Conservation (phyloP, 2,113 vertebrate genomes). For the Lanius collurio region DNA sequence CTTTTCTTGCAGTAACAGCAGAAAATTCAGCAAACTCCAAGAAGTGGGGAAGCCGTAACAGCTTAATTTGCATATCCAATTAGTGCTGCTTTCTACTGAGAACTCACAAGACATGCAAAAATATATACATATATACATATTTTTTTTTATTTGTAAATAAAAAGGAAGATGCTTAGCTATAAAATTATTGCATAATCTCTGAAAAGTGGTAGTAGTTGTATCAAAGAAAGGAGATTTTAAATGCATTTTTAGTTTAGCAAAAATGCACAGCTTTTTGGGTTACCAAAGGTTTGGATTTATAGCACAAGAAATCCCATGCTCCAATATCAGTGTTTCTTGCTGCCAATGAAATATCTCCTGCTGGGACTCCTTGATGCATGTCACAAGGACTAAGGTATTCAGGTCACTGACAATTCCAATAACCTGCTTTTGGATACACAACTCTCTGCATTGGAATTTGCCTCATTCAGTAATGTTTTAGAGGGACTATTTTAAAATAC, state of each 20-base stretch:
- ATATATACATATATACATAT: not conserved
- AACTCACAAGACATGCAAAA: not conserved
- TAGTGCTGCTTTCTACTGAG: not conserved
- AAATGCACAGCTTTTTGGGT: not conserved
- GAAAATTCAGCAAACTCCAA: not conserved
- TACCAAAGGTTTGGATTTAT: not conserved
- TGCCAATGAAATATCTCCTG: not conserved
- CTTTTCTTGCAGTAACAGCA: not conserved
- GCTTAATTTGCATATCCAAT: slow-evolving; percentile 16
- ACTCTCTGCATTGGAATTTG: not conserved
- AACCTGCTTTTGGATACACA: not conserved
- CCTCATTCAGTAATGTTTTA: not conserved
- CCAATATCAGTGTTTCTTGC: not conserved
- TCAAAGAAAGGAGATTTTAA: not conserved
- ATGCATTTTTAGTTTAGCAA: not conserved
- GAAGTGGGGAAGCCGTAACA: not conserved
- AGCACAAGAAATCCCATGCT: not conserved
- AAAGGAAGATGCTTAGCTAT: not conserved
- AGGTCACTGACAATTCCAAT: not conserved
- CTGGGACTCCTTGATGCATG: not conserved
- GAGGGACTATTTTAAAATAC: not conserved
- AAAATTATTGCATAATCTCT: not conserved
- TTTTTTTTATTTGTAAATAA: not conserved
- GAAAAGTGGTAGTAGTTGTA: not conserved
- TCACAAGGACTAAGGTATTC: not conserved